phyloP scores from a whole-genome alignment of 1,140 invertebrate species.

The Colletes gigas region DNA sequence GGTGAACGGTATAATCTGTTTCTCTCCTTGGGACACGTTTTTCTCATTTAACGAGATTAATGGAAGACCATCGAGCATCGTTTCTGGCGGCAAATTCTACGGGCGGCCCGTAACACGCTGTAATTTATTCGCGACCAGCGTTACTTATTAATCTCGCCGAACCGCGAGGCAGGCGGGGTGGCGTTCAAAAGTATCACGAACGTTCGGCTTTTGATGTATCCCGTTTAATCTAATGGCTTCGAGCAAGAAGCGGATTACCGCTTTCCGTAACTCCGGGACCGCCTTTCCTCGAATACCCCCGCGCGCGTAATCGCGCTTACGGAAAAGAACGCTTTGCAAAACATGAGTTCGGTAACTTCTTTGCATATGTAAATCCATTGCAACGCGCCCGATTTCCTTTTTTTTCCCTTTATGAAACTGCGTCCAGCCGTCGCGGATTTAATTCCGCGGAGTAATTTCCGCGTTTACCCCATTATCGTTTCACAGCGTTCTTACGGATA shows the following conservation, averaged over 20 bases:
- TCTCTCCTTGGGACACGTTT: constrained; percentile 4
- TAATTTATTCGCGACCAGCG: background rate
- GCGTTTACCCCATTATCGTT: no score
- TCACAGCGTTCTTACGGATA: no score
- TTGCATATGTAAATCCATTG: no score
- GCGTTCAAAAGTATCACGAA: background rate
- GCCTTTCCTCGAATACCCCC: no score
- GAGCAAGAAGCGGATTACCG: background rate
- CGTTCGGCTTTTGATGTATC: background rate
- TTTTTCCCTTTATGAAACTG: no score
- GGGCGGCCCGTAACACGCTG: no score
- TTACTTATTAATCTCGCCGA: constrained; percentile 11
- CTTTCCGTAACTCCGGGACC: background rate
- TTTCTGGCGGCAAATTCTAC: background rate
- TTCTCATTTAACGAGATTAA: constrained; percentile 17
- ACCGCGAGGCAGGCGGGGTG: background rate
- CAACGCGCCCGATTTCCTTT: no score
- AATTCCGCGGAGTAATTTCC: no score
- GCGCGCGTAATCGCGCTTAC: no score
- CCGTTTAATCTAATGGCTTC: background rate
- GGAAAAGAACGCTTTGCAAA: no score
- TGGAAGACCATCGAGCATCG: background rate
- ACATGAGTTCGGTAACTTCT: no score
- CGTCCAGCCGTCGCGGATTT: no score
- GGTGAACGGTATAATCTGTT: constrained; percentile 14